Conservation (phyloP, 2,797 vertebrate genomes). For the Lates japonicus region DNA sequence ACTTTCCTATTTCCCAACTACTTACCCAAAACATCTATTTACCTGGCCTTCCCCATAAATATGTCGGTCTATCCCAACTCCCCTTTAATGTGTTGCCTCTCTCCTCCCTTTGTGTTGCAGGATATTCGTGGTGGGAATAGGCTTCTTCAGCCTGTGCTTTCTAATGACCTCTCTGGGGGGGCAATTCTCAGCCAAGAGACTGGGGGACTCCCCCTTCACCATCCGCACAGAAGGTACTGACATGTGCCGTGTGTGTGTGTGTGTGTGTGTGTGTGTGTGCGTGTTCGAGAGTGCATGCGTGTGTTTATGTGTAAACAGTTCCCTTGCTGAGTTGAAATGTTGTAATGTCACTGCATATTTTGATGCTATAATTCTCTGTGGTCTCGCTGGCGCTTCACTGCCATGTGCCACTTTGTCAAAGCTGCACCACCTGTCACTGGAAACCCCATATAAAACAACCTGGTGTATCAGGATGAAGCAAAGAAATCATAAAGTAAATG, state of each 20-base stretch:
- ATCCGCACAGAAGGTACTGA: slow-evolving; percentile 93
- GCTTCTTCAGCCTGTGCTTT: slow-evolving; percentile 97
- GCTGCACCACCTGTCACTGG: slow-evolving; percentile 32
- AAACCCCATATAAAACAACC: slow-evolving; percentile 15
- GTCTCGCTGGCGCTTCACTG: slow-evolving; percentile 45
- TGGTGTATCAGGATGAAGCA: slow-evolving; percentile 1
- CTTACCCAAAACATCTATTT: slow-evolving; percentile 54
- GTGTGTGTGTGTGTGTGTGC: slow-evolving; percentile 17
- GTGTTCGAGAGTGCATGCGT: slow-evolving; percentile 12
- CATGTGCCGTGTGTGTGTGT: slow-evolving; percentile 28
- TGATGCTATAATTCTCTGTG: slow-evolving; percentile 27
- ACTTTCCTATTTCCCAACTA: slow-evolving; percentile 17
- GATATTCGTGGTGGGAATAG: slow-evolving; percentile 94
- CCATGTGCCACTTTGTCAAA: slow-evolving; percentile 45
- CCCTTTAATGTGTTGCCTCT: slow-evolving; percentile 42
- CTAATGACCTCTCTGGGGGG: slow-evolving; percentile 96
- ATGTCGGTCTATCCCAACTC: slow-evolving; percentile 33
- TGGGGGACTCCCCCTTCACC: slow-evolving; percentile 95
- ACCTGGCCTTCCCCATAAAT: slow-evolving; percentile 44
- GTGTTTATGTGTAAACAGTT: slow-evolving; percentile 45
- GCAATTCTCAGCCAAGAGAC: slow-evolving; percentile 94
- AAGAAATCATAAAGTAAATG: slow-evolving; percentile 24
- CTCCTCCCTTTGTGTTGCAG: slow-evolving; percentile 78
- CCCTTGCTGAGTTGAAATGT: slow-evolving; percentile 45
- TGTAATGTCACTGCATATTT: slow-evolving; percentile 36